Evolutionary conservation across 2,797 vertebrate species (phyloP), one percentile per base, ranked within the genome.

Genomic region (Vultur gryphus): DNA sequence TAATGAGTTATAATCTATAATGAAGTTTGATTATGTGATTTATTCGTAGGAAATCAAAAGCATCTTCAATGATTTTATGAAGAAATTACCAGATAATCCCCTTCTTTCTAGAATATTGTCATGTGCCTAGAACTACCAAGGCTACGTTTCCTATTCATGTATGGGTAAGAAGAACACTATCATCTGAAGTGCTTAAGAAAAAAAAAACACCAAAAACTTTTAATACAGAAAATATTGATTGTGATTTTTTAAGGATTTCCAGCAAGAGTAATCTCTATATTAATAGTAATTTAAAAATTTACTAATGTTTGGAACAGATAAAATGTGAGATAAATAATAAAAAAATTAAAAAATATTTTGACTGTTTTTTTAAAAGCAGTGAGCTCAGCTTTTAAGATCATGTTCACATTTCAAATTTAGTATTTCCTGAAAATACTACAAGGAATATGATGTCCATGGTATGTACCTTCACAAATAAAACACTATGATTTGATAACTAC

Each of bases 261-360:
- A 62, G 2, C 4, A 82, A 75, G 3, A 41, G 0, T 46, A 24
- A 66, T 77, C 16, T 66, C 12, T 54, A 29, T 55, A 39, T 49
- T 43, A 67, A 58, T 10, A 52, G 2, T 3, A 57, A 43, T 46
- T 43, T 28, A 0, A 2, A 62, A 88, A 64, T 11, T 11, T 19
- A 26, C 4, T 46, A 9, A 61, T 33, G 1, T 33, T 80, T 81
- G 6, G 4, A 81, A 39, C 3, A 41, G 14, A n/a, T 7, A 48
- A 67, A 85, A 77, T 48, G 1, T 57, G 16, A 55, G 10, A 55
- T 0, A 77, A 39, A 16, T 16, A 14, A 12, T 26, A 51, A 43
- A 3, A 24, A 18, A 11, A 0, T 2, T 3, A 2, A 4, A 66
- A 73, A 57, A 37, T 6, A 0, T 9, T 33, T 31, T 39, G 0